These are phyloP conservation scores for Mantis religiosa DNA, from an alignment of 2,888 invertebrate species.

Conservation along the genomic window DNA sequence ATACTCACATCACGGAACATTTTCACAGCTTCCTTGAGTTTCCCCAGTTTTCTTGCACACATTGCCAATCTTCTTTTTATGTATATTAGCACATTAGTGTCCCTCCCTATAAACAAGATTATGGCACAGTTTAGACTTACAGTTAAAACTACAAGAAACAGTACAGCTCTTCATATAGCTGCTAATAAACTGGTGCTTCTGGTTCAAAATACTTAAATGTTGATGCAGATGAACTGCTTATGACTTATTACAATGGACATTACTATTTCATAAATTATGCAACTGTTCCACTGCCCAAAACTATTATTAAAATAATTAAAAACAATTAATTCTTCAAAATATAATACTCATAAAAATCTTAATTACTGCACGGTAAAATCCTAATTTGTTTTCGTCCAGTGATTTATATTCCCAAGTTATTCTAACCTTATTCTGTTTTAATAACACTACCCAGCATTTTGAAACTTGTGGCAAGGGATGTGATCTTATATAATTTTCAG, in stretches of 20 bases:
- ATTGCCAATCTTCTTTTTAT: slow-evolving; percentile 92
- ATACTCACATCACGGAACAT: slow-evolving; percentile 80
- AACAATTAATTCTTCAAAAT: background rate
- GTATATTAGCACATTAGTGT: slow-evolving; percentile 91
- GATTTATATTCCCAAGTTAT: too few species aligned
- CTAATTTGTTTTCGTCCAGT: too few species aligned
- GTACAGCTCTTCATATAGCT: background rate
- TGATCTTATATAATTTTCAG: too few species aligned
- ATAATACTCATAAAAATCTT: background rate
- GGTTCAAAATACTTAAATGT: background rate
- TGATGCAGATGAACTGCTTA: too few species aligned
- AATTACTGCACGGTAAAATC: too few species aligned
- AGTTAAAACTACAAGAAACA: background rate
- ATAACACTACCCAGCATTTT: too few species aligned
- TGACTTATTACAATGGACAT: background rate
- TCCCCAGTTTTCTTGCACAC: slow-evolving; percentile 92
- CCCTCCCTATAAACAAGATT: slow-evolving; percentile 57
- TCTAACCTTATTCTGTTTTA: too few species aligned
- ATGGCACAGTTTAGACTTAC: too few species aligned
- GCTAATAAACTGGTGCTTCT: background rate
- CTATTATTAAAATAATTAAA: too few species aligned
- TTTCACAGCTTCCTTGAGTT: slow-evolving; percentile 91
- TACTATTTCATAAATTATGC: background rate
- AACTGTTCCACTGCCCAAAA: too few species aligned
- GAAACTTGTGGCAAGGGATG: too few species aligned